Evolutionary conservation across 2,888 invertebrate species (phyloP), one percentile per base, ranked within the genome.

Genomic region (Cantharis nigra): DNA sequence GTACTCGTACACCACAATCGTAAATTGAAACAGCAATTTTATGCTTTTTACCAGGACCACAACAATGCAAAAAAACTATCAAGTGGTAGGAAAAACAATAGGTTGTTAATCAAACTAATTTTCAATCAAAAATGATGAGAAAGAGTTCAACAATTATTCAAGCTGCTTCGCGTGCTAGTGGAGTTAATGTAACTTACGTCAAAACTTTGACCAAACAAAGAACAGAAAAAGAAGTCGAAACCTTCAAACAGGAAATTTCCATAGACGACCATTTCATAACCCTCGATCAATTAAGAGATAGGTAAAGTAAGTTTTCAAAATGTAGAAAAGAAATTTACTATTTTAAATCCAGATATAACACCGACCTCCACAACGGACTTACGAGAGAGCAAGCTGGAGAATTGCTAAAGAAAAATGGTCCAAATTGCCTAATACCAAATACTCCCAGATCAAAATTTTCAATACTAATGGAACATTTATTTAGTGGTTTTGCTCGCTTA

Each of bases 401-500:
- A 76, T 86, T 91, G 4, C 87, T 92, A 3, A 89, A 87, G 16
- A 86, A 88, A 62, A 88, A 92, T 82, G 93, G 93, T 0, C 92
- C 91, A 0, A 94, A 94, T 85, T 88, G 89, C 16, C 87, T 94
- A 11, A 91, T 91, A 20, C 91, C 93, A 78, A 90, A 92, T 3
- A 87, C 89, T 72, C 90, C 91, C 10, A 92, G 91, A 49, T 92
- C 93, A 71, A 91, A 91, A 84, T 92, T 92, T 90, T 86, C 91
- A 79, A 90, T 94, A 83, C 92, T 94, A 82, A 89, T 90, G 11
- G 91, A 91, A 80, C 92, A 93, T 84, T 86, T 94, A 63, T 94
- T 94, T 86, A 93, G 93, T 33, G 94, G 94, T 85, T 94, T 95
- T 85, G 91, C 93, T 70, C 88, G 92, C 79, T 90, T 95, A 26